Percentiles rank a stretch among this genome's conserved stretches.
Evolutionary conservation across 64 coral and sea anemone species (phyloP).

Genomic region (Cladopsammia gracilis): DNA sequence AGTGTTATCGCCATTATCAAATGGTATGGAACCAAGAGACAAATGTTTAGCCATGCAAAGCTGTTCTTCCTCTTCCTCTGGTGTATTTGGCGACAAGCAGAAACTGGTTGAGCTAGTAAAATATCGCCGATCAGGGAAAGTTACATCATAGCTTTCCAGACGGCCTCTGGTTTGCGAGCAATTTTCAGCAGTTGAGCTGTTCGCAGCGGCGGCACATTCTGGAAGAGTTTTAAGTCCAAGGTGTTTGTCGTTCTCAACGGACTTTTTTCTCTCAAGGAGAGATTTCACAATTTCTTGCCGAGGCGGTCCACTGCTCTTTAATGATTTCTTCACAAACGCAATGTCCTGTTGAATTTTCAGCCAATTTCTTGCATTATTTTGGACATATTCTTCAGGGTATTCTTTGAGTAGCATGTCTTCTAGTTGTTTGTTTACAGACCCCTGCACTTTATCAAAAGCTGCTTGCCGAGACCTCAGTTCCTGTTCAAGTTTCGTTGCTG

Average conservation of each 20-base stretch:
- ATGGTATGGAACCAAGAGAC: background rate
- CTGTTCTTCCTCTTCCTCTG: slow-evolving; percentile 53
- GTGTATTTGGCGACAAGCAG: slow-evolving; percentile 27
- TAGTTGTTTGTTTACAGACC: slow-evolving; percentile 66
- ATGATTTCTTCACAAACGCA: slow-evolving; percentile 64
- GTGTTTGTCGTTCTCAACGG: slow-evolving; percentile 16
- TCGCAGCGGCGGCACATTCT: background rate
- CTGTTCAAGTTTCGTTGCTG: slow-evolving; percentile 58
- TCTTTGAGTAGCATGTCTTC: slow-evolving; percentile 76
- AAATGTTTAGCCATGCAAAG: slow-evolving; percentile 45
- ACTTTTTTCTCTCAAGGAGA: slow-evolving; percentile 44
- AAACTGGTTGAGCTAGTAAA: background rate
- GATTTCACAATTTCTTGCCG: slow-evolving; percentile 34
- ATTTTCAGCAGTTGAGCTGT: slow-evolving; percentile 6
- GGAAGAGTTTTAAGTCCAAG: slow-evolving; percentile 34
- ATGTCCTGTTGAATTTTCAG: slow-evolving; percentile 66
- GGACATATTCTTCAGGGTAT: slow-evolving; percentile 66
- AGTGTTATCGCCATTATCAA: slow-evolving; percentile 3
- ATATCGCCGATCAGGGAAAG: slow-evolving; percentile 34
- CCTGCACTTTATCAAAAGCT: slow-evolving; percentile 56
- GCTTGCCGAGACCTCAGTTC: slow-evolving; percentile 52
- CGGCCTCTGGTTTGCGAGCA: slow-evolving; percentile 17
- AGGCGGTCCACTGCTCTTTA: slow-evolving; percentile 52
- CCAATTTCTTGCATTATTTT: slow-evolving; percentile 64
- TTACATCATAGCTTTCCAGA: slow-evolving; percentile 31